Percentiles rank a stretch among this genome's conserved stretches.
Conservation (phyloP, 2,888 invertebrate species). For the Sepioteuthis lessoniana region DNA sequence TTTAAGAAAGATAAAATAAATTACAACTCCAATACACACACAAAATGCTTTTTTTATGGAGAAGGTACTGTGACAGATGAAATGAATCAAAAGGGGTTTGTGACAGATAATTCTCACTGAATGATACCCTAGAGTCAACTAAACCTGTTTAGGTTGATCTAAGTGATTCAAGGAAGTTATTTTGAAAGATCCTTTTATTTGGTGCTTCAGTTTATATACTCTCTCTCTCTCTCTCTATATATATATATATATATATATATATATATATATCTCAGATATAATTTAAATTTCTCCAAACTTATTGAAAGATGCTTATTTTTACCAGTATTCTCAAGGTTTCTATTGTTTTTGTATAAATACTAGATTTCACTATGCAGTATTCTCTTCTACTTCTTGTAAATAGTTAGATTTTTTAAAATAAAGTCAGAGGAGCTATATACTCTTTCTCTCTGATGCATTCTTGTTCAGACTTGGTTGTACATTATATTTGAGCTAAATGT, state of each 20-base stretch:
- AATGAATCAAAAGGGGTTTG: too few relatives aligned
- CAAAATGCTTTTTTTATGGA: too few relatives aligned
- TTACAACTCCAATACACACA: too few relatives aligned
- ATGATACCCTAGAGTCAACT: too few relatives aligned
- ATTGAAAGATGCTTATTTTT: neutral
- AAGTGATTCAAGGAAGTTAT: too few relatives aligned
- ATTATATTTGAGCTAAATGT: neutral
- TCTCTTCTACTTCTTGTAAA: neutral
- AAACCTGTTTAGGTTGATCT: too few relatives aligned
- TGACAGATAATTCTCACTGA: too few relatives aligned
- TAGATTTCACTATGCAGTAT: neutral
- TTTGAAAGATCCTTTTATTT: neutral
- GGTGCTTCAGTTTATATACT: constrained; percentile 12
- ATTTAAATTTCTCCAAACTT: neutral
- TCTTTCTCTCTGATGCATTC: neutral
- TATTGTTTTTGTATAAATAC: neutral
- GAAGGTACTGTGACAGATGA: too few relatives aligned
- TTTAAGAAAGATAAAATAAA: too few relatives aligned
- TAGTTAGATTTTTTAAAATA: neutral
- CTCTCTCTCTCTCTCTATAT: too few relatives aligned
- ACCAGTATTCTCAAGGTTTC: neutral
- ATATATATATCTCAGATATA: too few relatives aligned
- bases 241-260: too few relatives aligned
- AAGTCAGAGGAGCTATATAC: neutral
- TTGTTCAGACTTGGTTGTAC: neutral